Base-by-base conservation (phyloP, 2,888 invertebrate species). In the Pyrocoelia pectoralis region DNA sequence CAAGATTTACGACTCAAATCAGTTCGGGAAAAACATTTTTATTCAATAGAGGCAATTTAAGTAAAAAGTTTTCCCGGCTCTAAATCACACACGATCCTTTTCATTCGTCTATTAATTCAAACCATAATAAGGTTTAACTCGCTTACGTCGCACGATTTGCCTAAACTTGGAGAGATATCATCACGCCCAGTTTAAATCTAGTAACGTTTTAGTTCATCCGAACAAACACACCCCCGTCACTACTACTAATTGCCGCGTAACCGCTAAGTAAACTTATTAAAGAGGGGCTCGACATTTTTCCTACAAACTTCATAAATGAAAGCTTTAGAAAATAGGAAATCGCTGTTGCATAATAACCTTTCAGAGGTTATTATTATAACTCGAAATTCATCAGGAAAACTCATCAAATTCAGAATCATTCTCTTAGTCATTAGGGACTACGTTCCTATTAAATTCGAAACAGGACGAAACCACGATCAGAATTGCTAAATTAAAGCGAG, bases 181-280 rank as follows among this genome's bases (percentile, higher is more conserved):
- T 53, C 53, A 46, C 53, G 17, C 52, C 52, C 59, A 51, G 52
- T 53, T 59, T 33, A 33, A 53, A 58, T 19, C 48, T 46, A 24
- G 33, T 50, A 51, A 51, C 43, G 51, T 41, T 58, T 41, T 24
- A 28, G 53, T 46, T 59, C 53, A 53, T 53, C 53, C 52, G 33
- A 43, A 59, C 52, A 53, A 53, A 59, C 46, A 48, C 43, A 48
- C 15, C 28, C 48, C 18, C 52, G 15, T 59, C 46, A 17, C 51
- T 12, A n/a, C 52, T 53, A 33, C 59, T 59, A 59, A 59, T 59
- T 59, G 59, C 59, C 59, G 59, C 59, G 46, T 59, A 53, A 33
- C 28, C 14, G 19, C 40, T 28, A 41, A 50, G 40, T 29, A 57
- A 57, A 57, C 57, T 57, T 57, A 50, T 57, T 57, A 57, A 57